Conservation (phyloP, 2,888 invertebrate species). For the Drosophila pseudotakahashii region DNA sequence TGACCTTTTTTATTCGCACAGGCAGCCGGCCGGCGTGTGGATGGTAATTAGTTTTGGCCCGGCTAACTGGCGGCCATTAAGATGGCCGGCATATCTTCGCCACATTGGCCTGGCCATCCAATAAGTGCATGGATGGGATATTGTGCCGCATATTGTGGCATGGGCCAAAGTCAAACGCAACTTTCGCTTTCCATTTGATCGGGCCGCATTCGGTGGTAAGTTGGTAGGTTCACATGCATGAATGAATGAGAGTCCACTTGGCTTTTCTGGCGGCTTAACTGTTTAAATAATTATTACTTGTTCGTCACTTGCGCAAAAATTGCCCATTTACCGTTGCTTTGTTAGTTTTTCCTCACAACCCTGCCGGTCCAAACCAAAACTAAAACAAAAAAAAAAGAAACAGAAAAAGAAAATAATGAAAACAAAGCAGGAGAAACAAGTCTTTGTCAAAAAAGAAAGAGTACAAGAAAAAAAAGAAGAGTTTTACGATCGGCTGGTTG, state of each 20-base stretch:
- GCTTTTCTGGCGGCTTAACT: slow-evolving; percentile 37
- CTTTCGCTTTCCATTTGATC: slow-evolving; percentile 56
- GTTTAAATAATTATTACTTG: slow-evolving; percentile 54
- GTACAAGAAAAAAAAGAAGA: slow-evolving; percentile 18
- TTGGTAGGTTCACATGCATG: slow-evolving; percentile 37
- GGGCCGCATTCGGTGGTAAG: slow-evolving; percentile 37
- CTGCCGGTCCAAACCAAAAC: slow-evolving; percentile 26
- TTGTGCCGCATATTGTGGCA: slow-evolving; percentile 30
- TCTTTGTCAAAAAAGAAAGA: slow-evolving; percentile 40
- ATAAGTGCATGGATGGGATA: slow-evolving; percentile 35
- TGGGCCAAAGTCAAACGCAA: slow-evolving; percentile 29
- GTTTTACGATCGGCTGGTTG: slow-evolving; percentile 44
- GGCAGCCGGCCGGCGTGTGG: not conserved
- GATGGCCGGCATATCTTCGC: slow-evolving; percentile 30
- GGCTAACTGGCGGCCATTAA: slow-evolving; percentile 24
- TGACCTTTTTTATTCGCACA: slow-evolving; percentile 16
- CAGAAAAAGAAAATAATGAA: slow-evolving; percentile 42
- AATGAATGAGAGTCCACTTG: slow-evolving; percentile 32
- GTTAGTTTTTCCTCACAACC: slow-evolving; percentile 42
- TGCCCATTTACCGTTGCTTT: slow-evolving; percentile 54
- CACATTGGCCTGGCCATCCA: slow-evolving; percentile 7
- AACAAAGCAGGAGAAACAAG: slow-evolving; percentile 36
- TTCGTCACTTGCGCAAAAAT: slow-evolving; percentile 54
- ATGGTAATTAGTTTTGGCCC: slow-evolving; percentile 33
- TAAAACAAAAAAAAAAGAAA: slow-evolving; percentile 2